Base-by-base conservation (phyloP, 2,888 invertebrate genomes). In the Anthophora plumipes region DNA sequence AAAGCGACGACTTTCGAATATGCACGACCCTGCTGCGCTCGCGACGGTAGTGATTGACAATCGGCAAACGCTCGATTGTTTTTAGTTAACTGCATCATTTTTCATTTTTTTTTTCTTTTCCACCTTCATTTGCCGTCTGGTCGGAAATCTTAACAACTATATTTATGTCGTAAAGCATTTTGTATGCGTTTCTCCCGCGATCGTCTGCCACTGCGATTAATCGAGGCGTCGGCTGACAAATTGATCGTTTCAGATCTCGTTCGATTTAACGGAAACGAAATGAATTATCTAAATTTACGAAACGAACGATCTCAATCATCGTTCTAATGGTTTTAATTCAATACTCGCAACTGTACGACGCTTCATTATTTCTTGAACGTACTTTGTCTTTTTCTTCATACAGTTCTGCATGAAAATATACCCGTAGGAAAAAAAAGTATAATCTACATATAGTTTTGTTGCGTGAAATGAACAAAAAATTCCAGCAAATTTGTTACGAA, bases 141-240 rank as follows among this genome's bases (percentile, higher is more conserved):
- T 86, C 82, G 73, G 82, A 74, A 88, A 82, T 85, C 84, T 90
- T 89, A 88, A 89, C 41, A 77, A 78, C 84, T 86, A 86, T 82
- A 85, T 84, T 86, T 86, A 84, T 85, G 82, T 73, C 76, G 61
- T 80, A 82, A 87, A 86, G 85, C 87, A 87, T 87, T 55, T 74
- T 84, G 79, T 72, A 80, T 82, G 73, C 77, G 74, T 78, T 77
- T 60, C 41, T 61, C 63, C 72, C 82, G 73, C 76, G 76, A 85
- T 86, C 85, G 85, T 57, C 17, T 64, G 59, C 66, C 48, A 73
- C 70, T 71, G 73, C 64, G 52, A 66, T 55, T 31, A 37, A 59
- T 48, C 17, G 39, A 22, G n/a, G 37, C 20, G 37, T 37, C 25
- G 50, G 12, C 55, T 37, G n/a, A 57, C n/a, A 8, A 55, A 4